Evolutionary conservation across 2,797 vertebrate species (phyloP), one percentile per base, ranked within the genome.

Genomic region (Staurois parvus): DNA sequence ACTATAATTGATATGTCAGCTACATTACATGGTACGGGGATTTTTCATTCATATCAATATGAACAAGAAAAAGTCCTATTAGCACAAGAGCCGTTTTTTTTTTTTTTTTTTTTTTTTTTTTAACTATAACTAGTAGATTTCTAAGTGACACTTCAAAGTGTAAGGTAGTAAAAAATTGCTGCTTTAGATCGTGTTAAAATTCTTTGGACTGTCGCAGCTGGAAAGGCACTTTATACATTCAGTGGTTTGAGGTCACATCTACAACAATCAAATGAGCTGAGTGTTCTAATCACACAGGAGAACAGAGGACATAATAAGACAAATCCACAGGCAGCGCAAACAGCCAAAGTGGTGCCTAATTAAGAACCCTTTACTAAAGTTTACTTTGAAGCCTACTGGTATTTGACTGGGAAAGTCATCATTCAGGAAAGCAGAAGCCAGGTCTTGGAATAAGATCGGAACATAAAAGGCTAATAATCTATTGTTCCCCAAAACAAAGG

Each of bases 31-130:
- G 15, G 45, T 19, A 48, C 3, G 15, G 3, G 8, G 73, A 11
- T 34, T 62, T 76, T 76, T 21, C 37, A 42, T n/a, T 17, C 42
- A 66, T 78, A 78, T 78, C 26, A 7, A 37, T 78, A 37, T 7
- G 34, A 37, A 64, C 56, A 64, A 40, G 12, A 8, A 77, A 28
- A 77, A 28, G 32, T 77, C 45, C 62, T 13, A n/a, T n/a, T 48
- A 15, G 32, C 24, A 37, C 2, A 2, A 62, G 11, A 24, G 32
- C 21, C 17, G 26, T 26, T 2, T 32, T 62, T 37, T n/a, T 13
- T n/a, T 24, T 11, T 4, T n/a, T 13, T n/a, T 24, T 11, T 4
- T 26, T 2, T 32, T 62, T 37, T n/a, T 13, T n/a, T 24, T 11
- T 4, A 76, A 59, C 0, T 12, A 12, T 1, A 30, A 76, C 11